Conservation (phyloP, 2,113 vertebrate species). For the Pogonocichla stellata region DNA sequence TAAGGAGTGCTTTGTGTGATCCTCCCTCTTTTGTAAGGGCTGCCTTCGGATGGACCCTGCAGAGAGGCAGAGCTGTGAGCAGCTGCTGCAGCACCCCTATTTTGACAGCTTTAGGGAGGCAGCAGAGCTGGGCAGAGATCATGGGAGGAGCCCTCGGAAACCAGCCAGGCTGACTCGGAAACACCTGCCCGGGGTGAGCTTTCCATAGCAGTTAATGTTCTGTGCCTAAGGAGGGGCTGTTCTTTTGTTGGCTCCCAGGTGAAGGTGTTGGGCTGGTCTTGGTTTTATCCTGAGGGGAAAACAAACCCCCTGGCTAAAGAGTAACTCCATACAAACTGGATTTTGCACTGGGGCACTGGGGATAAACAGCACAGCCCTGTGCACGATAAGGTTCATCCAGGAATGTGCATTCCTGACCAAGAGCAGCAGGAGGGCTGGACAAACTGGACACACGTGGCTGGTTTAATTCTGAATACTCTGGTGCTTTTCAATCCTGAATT, state of each 20-base stretch:
- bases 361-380: background rate
- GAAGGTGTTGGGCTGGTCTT: background rate
- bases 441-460: background rate
- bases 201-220: accelerated
- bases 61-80: slow-evolving; percentile 84
- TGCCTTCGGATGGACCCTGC: slow-evolving; percentile 91
- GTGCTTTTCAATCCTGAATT: background rate
- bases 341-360: background rate
- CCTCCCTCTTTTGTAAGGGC: slow-evolving; percentile 66
- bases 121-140: slow-evolving; percentile 69
- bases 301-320: background rate
- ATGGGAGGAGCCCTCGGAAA: slow-evolving; percentile 70
- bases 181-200: slow-evolving; percentile 81
- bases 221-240: accelerated
- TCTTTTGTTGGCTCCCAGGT: background rate
- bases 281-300: background rate
- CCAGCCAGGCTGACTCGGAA: slow-evolving; percentile 73
- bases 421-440: background rate
- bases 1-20: accelerated
- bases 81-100: slow-evolving; percentile 88
- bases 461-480: background rate
- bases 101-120: slow-evolving; percentile 84
- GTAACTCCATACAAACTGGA: background rate
- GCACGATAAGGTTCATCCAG: background rate
- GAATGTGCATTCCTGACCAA: background rate